Conservation (phyloP, 2,113 vertebrate species). For the Pelobates fuscus region DNA sequence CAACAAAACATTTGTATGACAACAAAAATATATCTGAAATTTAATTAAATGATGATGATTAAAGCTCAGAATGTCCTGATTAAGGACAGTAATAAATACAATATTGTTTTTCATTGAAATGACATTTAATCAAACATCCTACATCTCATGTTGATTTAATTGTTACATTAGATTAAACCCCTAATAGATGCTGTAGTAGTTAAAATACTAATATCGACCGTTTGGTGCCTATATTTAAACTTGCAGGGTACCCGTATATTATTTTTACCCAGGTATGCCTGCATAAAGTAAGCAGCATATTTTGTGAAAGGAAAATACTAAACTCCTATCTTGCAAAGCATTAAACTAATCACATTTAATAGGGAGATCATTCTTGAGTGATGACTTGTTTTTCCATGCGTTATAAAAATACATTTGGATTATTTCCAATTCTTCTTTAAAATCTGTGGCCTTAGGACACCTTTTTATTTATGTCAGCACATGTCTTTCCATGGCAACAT, state of each 20-base stretch:
- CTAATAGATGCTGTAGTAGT: too few species aligned
- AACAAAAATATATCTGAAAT: too few species aligned
- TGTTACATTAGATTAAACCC: too few species aligned
- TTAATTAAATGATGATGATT: too few species aligned
- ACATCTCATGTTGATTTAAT: too few species aligned
- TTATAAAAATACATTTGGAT: constrained; percentile 57
- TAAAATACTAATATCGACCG: too few species aligned
- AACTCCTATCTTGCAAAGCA: constrained; percentile 44
- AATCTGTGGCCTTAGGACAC: constrained; percentile 46
- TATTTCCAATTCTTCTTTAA: constrained; percentile 55
- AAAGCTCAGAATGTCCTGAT: too few species aligned
- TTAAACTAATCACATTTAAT: constrained; percentile 51
- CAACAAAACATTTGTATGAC: too few species aligned
- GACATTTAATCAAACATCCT: too few species aligned
- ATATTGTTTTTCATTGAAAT: too few species aligned
- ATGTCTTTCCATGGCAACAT: constrained; percentile 53
- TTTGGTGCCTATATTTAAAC: background rate
- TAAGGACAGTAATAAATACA: too few species aligned
- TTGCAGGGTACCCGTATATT: background rate
- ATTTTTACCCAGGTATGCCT: constrained; percentile 23
- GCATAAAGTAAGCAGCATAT: constrained; percentile 30
- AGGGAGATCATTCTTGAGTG: background rate
- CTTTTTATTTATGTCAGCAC: constrained; percentile 53
- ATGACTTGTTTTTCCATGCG: constrained; percentile 48
- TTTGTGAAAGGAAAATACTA: constrained; percentile 40